Conservation (phyloP, 1,140 invertebrate species). For the Pygmarrhopalites habei region DNA sequence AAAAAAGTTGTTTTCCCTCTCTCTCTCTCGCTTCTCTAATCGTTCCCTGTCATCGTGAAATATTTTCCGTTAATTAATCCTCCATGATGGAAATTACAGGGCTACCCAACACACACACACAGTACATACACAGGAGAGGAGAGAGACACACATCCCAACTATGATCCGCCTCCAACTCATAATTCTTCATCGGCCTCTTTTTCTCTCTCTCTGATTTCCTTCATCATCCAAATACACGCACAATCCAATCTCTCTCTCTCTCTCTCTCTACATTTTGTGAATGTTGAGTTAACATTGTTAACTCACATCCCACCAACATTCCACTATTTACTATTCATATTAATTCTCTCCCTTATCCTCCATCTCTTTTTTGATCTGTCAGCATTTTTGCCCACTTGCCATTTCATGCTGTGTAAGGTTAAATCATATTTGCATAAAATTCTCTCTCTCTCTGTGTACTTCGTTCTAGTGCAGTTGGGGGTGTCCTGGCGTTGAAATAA, state of each 20-base stretch:
- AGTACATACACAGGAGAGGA: too few species aligned
- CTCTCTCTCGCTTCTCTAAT: slow-evolving; percentile 21
- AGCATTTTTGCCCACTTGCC: too few species aligned
- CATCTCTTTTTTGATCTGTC: too few species aligned
- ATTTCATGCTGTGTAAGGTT: too few species aligned
- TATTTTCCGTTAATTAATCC: slow-evolving; percentile 38
- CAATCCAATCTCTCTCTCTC: slow-evolving; percentile 1
- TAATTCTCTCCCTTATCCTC: too few species aligned
- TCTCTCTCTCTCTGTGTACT: too few species aligned
- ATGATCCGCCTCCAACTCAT: slow-evolving; percentile 30
- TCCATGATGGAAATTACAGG: slow-evolving; percentile 31
- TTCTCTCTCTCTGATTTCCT: slow-evolving; percentile 8
- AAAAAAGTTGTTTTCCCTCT: slow-evolving; percentile 36
- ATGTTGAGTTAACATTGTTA: neutral
- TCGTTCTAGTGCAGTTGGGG: too few species aligned
- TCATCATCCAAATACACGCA: too few species aligned
- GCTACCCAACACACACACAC: slow-evolving; percentile 27
- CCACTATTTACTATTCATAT: neutral
- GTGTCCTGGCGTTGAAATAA: too few species aligned
- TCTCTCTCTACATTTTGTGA: neutral
- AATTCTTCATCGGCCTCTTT: slow-evolving; percentile 31
- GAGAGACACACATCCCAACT: too few species aligned
- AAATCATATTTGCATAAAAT: too few species aligned
- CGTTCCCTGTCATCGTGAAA: slow-evolving; percentile 36
- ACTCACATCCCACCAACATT: neutral